phyloP scores from a whole-genome alignment of 1,140 invertebrate species.

The Meloidogyne hapla region DNA sequence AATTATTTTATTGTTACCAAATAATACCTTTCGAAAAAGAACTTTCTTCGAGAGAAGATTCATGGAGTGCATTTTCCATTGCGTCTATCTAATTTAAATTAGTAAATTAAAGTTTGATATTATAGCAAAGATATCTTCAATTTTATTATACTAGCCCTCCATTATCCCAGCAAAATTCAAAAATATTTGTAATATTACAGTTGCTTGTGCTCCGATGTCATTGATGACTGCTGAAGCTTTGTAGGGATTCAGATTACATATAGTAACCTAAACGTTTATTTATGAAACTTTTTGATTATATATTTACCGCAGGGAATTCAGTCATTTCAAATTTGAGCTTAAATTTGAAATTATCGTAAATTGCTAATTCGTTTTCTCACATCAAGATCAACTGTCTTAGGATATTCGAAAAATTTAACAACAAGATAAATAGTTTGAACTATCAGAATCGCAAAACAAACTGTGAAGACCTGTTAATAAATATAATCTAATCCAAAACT shows the following conservation, averaged over 20 bases:
- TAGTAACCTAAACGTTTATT: slow-evolving; percentile 62
- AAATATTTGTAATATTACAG: slow-evolving; percentile 35
- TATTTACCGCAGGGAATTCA: not conserved
- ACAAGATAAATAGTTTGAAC: slow-evolving; percentile 44
- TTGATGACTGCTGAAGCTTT: slow-evolving; percentile 57
- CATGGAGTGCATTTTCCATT: slow-evolving; percentile 53
- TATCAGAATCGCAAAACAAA: slow-evolving; percentile 40
- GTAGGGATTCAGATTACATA: slow-evolving; percentile 63
- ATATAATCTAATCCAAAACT: too few relatives aligned
- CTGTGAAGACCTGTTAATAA: slow-evolving; percentile 42
- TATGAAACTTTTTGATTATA: too few relatives aligned
- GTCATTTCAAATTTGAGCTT: slow-evolving; percentile 7
- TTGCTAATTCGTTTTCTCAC: slow-evolving; percentile 29
- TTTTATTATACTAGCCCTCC: too few relatives aligned
- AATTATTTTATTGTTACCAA: not conserved
- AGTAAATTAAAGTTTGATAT: not conserved
- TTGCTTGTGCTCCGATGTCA: slow-evolving; percentile 55
- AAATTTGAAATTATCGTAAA: not conserved
- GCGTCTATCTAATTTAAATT: slow-evolving; percentile 56
- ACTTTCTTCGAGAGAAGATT: slow-evolving; percentile 54
- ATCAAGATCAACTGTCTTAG: slow-evolving; percentile 62
- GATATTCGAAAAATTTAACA: slow-evolving; percentile 52
- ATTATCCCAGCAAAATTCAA: too few relatives aligned
- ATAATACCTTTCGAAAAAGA: slow-evolving; percentile 43
- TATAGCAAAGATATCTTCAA: too few relatives aligned